Evolutionary conservation across 2,113 vertebrate genomes (phyloP).

Genomic region (Toxotes jaculatrix): DNA sequence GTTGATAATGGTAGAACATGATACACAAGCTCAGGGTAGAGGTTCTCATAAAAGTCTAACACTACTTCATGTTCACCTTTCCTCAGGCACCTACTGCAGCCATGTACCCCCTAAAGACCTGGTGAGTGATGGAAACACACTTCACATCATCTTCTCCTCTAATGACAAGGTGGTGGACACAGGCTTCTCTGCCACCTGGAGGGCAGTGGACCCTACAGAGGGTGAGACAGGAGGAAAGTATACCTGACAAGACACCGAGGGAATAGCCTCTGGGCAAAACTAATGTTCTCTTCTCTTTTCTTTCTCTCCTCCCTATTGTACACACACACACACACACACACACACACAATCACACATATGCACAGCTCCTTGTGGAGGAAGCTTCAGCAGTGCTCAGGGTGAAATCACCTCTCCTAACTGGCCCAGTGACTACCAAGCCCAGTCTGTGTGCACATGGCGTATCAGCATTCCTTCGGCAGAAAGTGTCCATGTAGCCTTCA

Average conservation of each 20-base stretch:
- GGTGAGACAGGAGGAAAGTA: conserved; percentile 47
- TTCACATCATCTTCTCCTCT: conserved; percentile 80
- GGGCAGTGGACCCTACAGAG: conserved; percentile 72
- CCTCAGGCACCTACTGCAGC: conserved; percentile 80
- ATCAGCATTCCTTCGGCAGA: conserved; percentile 67
- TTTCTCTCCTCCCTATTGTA: not conserved
- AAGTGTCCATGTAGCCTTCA: conserved; percentile 77
- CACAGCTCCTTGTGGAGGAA: conserved; percentile 80
- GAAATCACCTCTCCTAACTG: conserved; percentile 82
- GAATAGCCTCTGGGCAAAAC: not conserved
- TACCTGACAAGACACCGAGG: not conserved
- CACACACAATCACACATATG: not conserved
- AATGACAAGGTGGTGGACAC: conserved; percentile 83
- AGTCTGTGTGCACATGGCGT: conserved; percentile 82
- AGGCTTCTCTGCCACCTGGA: conserved; percentile 82
- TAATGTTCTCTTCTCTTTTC: not conserved
- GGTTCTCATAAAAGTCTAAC: not conserved
- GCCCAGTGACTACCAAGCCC: conserved; percentile 75
- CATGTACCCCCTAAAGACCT: conserved; percentile 74
- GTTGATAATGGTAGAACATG: not conserved
- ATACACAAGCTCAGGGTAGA: not conserved
- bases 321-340: conserved; percentile 12
- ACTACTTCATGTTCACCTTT: conserved; percentile 11
- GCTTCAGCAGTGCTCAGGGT: conserved; percentile 72
- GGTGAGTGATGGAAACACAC: conserved; percentile 77